These are phyloP conservation scores for Platynereis dumerilii DNA, from an alignment of 2,888 invertebrate species.

Conservation along the genomic window DNA sequence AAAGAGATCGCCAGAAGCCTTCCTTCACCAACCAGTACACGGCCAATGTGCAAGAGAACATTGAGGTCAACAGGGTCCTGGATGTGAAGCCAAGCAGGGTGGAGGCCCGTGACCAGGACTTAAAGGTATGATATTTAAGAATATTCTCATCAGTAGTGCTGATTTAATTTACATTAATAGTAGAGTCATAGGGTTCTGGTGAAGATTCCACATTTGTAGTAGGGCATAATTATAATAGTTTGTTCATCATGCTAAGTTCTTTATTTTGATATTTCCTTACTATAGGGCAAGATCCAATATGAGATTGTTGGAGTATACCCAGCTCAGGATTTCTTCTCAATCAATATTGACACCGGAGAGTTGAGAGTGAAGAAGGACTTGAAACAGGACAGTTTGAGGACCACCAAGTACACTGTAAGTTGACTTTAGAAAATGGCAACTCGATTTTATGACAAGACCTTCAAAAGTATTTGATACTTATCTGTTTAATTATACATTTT, in stretches of 20 bases:
- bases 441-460: not conserved
- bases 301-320: slow-evolving; percentile 50
- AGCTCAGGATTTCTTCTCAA: slow-evolving; percentile 49
- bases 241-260: no score
- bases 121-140: slow-evolving; percentile 25
- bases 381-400: slow-evolving; percentile 43
- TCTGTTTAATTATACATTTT: not conserved
- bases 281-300: slow-evolving; percentile 47
- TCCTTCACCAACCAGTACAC: slow-evolving; percentile 33
- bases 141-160: not conserved
- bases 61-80: slow-evolving; percentile 24
- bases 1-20: slow-evolving; percentile 30
- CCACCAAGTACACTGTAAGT: slow-evolving; percentile 44
- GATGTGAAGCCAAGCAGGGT: slow-evolving; percentile 24
- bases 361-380: slow-evolving; percentile 44
- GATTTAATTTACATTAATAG: not conserved
- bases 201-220: not conserved
- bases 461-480: not conserved
- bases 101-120: slow-evolving; percentile 29
- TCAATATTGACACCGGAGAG: slow-evolving; percentile 42
- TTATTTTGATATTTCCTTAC: no score
- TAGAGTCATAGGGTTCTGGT: not conserved
- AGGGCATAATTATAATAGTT: no score
- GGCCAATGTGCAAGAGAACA: slow-evolving; percentile 29
- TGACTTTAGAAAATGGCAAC: not conserved